Evolutionary conservation across 2,888 invertebrate genomes (phyloP), one percentile per base, ranked within the genome.

Genomic region (Drosophila pseudotalamancana): DNA sequence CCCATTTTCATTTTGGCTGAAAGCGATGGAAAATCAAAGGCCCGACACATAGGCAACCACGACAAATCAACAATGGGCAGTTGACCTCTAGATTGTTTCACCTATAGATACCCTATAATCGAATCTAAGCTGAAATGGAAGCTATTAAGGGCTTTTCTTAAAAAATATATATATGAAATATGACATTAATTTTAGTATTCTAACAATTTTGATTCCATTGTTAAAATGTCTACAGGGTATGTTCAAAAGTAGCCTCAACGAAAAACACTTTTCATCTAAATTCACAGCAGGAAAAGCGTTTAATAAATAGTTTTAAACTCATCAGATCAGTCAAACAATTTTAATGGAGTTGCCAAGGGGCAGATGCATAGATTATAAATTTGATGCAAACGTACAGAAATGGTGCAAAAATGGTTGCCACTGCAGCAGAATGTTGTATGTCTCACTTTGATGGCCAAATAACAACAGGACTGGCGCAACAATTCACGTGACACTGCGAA

Each of bases 231-330:
- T 37, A 11, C 27, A 19, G 32, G 32, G 12, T 32, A 23, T 40
- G 3, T 12, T 12, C 3, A 4, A 11, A 0, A 14, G 2, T 21
- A 40, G 9, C 1, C 6, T 32, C 40, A 45, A 23, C 11, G 4
- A 11, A 27, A 27, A 35, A 25, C 39, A 59, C 8, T 48, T 74
- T 63, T 62, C 68, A 74, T 84, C 81, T 78, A 81, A 77, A 84
- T 84, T 82, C 67, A 81, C 81, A 84, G 81, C 82, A 74, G 64
- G 60, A 70, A 72, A 78, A 78, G 49, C 78, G 74, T 81, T 82
- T 81, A 81, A 81, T 74, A 81, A 84, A 66, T 63, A 73, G 77
- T 77, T 84, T 79, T 77, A 72, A 84, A 77, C 82, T 81, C 82
- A 84, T 81, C 84, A 78, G 55, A 49, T 40, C 67, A 51, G 65